phyloP scores from a whole-genome alignment of 2,113 vertebrate genomes.

The Albula glossodonta region DNA sequence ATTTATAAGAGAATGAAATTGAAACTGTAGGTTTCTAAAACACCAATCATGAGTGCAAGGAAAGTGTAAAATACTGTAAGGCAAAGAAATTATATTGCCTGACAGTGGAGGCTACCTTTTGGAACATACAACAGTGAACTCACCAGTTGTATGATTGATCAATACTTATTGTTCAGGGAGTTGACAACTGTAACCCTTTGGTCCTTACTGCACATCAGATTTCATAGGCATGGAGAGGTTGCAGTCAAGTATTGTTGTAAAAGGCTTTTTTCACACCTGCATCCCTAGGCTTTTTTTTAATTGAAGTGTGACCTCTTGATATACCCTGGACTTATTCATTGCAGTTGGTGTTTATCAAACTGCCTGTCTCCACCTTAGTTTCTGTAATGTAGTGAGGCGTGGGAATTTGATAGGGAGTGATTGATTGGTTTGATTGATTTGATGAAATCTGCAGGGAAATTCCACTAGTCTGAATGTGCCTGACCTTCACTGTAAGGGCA shows the following conservation, averaged over 20 bases:
- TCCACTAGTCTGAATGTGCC: not conserved
- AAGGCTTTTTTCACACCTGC: not conserved
- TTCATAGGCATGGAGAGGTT: too few relatives aligned
- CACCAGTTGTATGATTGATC: conserved; percentile 5
- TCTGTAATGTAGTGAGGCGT: not conserved
- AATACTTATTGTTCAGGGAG: not conserved
- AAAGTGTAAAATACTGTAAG: not conserved
- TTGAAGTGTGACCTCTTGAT: not conserved
- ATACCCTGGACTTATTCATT: not conserved
- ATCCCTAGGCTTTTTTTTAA: not conserved
- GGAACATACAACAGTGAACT: conserved; percentile 3
- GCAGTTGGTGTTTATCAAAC: not conserved
- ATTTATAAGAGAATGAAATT: not conserved
- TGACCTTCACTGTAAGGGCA: not conserved
- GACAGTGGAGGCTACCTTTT: not conserved
- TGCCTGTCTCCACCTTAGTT: not conserved
- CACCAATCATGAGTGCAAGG: not conserved
- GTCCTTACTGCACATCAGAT: too few relatives aligned
- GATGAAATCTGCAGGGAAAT: conserved; percentile 15
- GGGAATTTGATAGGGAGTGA: conserved; percentile 8
- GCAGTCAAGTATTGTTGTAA: too few relatives aligned
- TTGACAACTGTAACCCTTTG: not conserved
- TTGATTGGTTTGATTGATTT: conserved; percentile 15
- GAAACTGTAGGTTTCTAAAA: not conserved
- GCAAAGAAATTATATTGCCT: not conserved